Base-by-base conservation (phyloP, 2,113 vertebrate species). In the Cyrtonyx montezumae region DNA sequence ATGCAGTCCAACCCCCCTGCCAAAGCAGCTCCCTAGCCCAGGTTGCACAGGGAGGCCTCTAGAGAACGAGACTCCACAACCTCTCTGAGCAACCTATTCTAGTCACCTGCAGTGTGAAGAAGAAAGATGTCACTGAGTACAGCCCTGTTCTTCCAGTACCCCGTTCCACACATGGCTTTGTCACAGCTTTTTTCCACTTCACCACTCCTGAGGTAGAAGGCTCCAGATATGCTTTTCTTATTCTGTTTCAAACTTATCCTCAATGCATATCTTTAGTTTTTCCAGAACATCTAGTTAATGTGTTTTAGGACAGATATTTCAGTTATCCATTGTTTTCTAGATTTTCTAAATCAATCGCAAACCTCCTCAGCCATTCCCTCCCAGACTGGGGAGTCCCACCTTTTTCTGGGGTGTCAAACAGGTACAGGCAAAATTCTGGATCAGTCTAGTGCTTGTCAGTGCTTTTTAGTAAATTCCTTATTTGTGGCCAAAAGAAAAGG, bases 141-240 rank as follows among this genome's bases (percentile, higher is more conserved):
- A 40, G 37, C 49, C 55, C 26, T 68, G 46, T 59, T 42, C 21
- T 45, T 58, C 18, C 49, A 74, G 61, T 40, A 36, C 37, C 18
- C 8, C 15, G n/a, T 88, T 21, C 51, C 6, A 14, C 16, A n/a
- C 1, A 1, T 63, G 18, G 5, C 9, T 88, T 69, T 78, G 23
- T 70, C 55, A 71, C 8, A 8, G 8, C 9, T 3, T 45, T 85
- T 48, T 28, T 53, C 62, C 19, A 28, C 11, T 45, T 17, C 11
- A 87, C 8, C 21, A 36, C 6, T 2, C 1, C 2, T 25, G 3
- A n/a, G 7, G 17, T 13, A 63, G 15, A 0, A 45, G 7, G 26
- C 8, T 79, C 22, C 13, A 23, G 6, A 65, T 65, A 2, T 13
- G 4, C 37, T 63, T 65, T 55, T 4, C 6, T 70, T 55, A 53